Conservation (phyloP, 2,113 vertebrate genomes). For the Isichthys henryi region DNA sequence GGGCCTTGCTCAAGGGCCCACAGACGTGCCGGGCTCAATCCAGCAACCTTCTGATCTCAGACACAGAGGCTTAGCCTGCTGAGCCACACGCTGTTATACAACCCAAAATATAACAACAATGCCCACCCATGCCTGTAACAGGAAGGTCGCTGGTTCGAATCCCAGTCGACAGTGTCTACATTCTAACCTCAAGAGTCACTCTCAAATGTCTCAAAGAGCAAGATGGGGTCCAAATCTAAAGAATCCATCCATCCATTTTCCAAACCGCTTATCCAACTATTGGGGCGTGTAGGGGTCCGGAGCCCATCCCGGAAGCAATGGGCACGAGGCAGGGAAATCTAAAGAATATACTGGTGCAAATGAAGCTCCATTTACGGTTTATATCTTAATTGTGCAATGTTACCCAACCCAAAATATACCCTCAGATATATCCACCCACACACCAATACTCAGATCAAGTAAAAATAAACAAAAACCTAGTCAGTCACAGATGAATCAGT, state of each 20-base stretch:
- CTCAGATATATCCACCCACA: background rate
- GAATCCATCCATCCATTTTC: too few species aligned
- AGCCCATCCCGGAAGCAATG: too few species aligned
- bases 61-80: too few species aligned
- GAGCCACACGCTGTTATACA: too few species aligned
- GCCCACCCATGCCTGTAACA: background rate
- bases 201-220: background rate
- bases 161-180: background rate
- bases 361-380: background rate
- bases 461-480: background rate
- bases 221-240: background rate
- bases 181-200: background rate
- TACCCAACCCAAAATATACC: background rate
- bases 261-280: too few species aligned
- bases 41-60: too few species aligned
- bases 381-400: background rate
- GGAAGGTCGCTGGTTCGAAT: background rate
- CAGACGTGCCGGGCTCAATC: too few species aligned
- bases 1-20: too few species aligned
- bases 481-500: background rate
- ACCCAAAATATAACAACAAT: too few species aligned
- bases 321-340: too few species aligned
- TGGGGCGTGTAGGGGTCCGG: too few species aligned
- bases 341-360: background rate
- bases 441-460: background rate